phyloP scores from a whole-genome alignment of 1,140 invertebrate genomes.

The Odontomachus brunneus region DNA sequence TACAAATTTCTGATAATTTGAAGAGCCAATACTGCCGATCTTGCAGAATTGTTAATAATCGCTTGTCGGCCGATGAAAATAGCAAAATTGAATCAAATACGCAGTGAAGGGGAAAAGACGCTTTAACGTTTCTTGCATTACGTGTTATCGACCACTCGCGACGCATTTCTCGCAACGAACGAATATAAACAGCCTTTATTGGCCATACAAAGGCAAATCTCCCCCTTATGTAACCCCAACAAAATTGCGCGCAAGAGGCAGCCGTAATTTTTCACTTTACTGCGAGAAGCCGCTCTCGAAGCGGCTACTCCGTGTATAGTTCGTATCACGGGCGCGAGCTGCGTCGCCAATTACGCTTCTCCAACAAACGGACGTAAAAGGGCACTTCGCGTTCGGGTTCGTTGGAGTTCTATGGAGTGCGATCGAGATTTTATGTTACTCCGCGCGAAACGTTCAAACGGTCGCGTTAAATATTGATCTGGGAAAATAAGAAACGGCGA shows the following conservation, averaged over 20 bases:
- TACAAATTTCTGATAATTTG: too few species aligned
- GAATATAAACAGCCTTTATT: slow-evolving; percentile 21
- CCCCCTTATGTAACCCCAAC: slow-evolving; percentile 19
- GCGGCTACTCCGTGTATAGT: not conserved
- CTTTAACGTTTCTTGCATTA: not conserved
- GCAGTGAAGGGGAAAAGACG: not conserved
- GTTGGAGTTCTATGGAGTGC: not conserved
- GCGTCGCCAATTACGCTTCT: slow-evolving; percentile 32
- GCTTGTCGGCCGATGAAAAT: not conserved
- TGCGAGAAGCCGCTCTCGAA: slow-evolving; percentile 13
- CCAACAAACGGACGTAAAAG: slow-evolving; percentile 20
- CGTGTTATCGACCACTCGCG: not conserved
- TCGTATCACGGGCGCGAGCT: not conserved
- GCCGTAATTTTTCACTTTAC: slow-evolving; percentile 55
- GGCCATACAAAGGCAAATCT: slow-evolving; percentile 25
- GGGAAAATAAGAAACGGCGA: not conserved
- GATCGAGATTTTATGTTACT: slow-evolving; percentile 25
- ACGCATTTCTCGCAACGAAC: not conserved
- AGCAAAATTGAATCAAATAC: not conserved
- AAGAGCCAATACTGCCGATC: too few species aligned
- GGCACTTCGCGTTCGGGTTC: slow-evolving; percentile 32
- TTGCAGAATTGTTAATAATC: not conserved
- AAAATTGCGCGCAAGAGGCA: slow-evolving; percentile 30
- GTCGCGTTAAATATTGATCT: not conserved
- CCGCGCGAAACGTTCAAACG: not conserved